These are phyloP conservation scores for Copsychus sechellarum DNA, from an alignment of 2,113 vertebrate genomes.

Conservation along the genomic window DNA sequence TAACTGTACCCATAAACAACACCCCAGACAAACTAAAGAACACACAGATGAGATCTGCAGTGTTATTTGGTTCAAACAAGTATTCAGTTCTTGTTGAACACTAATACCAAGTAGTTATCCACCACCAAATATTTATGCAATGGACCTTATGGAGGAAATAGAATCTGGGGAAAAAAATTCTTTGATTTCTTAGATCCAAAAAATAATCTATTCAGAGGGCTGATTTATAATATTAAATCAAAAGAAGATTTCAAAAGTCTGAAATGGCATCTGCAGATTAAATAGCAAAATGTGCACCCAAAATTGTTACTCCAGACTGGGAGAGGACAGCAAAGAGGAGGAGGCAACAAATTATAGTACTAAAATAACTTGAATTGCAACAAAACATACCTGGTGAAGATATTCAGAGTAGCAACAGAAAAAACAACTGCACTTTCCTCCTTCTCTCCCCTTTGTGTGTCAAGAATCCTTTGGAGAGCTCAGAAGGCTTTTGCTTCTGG, in stretches of 20 bases:
- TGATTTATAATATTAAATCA: background rate
- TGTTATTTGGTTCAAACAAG: background rate
- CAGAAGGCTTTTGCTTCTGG: background rate
- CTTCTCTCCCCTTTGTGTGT: background rate
- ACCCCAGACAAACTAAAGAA: background rate
- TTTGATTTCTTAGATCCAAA: background rate
- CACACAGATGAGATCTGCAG: background rate
- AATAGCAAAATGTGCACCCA: background rate
- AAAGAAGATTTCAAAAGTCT: background rate
- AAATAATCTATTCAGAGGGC: background rate
- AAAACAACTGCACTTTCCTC: fast-evolving
- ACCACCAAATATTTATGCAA: background rate
- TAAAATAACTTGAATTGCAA: background rate
- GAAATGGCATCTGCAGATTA: background rate
- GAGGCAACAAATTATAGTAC: fast-evolving
- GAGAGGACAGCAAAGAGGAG: background rate
- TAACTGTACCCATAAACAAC: background rate
- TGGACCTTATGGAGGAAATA: background rate
- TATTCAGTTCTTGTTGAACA: fast-evolving
- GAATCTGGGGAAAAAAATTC: background rate
- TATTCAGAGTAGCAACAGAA: background rate
- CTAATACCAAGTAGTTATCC: background rate
- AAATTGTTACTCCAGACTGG: background rate
- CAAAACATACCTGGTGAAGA: background rate
- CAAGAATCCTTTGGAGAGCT: background rate